Evolutionary conservation across 2,797 vertebrate species (phyloP).

Genomic region (Lepidocolaptes lacrymiger): DNA sequence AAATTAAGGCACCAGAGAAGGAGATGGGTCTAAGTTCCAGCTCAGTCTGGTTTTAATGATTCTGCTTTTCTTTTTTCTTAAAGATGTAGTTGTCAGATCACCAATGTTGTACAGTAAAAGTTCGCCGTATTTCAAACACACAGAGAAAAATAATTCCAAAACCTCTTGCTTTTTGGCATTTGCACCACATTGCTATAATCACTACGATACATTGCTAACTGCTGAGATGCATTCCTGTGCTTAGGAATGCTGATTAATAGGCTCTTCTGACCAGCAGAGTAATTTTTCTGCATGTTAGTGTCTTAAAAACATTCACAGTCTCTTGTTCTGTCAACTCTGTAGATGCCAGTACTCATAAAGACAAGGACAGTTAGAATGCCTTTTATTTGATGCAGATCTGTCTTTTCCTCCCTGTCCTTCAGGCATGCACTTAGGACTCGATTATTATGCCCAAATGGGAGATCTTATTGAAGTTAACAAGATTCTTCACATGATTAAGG

Average conservation of each 20-base stretch:
- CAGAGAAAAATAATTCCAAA: not conserved
- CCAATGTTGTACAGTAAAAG: not conserved
- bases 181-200: not conserved
- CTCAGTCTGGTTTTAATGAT: not conserved
- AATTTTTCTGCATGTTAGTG: conserved; percentile 24
- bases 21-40: not conserved
- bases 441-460: conserved; percentile 3
- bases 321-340: not conserved
- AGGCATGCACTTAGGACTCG: not conserved
- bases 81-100: not conserved
- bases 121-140: not conserved
- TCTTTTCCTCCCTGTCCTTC: conserved; percentile 22
- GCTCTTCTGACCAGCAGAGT: not conserved
- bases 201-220: not conserved
- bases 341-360: not conserved
- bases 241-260: conserved; percentile 48
- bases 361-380: not conserved
- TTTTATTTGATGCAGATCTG: conserved; percentile 13
- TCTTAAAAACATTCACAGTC: not conserved
- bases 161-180: not conserved
- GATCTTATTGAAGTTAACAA: conserved; percentile 20
- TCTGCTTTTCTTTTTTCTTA: not conserved
- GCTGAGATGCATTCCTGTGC: conserved; percentile 23
- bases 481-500: conserved; percentile 37
- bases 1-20: not conserved